Evolutionary conservation across 1,140 invertebrate genomes (phyloP).

Genomic region (Capitella teleta): DNA sequence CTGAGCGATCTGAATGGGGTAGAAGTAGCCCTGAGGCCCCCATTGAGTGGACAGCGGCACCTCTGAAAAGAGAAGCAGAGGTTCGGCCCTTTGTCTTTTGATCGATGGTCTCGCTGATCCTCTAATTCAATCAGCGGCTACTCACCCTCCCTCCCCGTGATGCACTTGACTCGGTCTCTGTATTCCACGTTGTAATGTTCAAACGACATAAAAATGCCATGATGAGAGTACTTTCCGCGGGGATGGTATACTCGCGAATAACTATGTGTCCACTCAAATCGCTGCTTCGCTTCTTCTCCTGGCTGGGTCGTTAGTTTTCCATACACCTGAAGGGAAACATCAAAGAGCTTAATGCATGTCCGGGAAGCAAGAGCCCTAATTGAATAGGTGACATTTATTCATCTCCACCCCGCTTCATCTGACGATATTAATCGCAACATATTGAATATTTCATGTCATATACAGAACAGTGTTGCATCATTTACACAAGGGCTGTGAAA

Average conservation of each 20-base stretch:
- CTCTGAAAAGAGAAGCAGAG: too few relatives aligned
- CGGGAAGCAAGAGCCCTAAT: neutral
- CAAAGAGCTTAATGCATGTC: neutral
- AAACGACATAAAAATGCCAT: slow-evolving; percentile 89
- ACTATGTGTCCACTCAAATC: slow-evolving; percentile 87
- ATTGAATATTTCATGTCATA: too few relatives aligned
- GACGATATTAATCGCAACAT: too few relatives aligned
- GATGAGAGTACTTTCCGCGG: slow-evolving; percentile 73
- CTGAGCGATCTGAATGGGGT: slow-evolving; percentile 97
- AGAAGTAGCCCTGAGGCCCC: slow-evolving; percentile 79
- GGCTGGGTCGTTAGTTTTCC: slow-evolving; percentile 23
- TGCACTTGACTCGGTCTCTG: slow-evolving; percentile 86
- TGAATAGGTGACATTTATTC: too few relatives aligned
- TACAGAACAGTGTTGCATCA: too few relatives aligned
- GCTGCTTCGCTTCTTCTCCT: slow-evolving; percentile 25
- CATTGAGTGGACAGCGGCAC: slow-evolving; percentile 92
- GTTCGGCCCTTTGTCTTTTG: too few relatives aligned
- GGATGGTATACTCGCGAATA: slow-evolving; percentile 84
- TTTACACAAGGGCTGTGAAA: too few relatives aligned
- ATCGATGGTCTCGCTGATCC: too few relatives aligned
- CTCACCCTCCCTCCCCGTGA: slow-evolving; percentile 71
- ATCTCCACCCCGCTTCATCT: too few relatives aligned
- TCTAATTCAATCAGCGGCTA: neutral
- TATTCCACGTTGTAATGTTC: slow-evolving; percentile 95
- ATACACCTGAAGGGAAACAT: slow-evolving; percentile 23